Conservation (phyloP, 2,888 invertebrate genomes). For the Atethmia centrago region DNA sequence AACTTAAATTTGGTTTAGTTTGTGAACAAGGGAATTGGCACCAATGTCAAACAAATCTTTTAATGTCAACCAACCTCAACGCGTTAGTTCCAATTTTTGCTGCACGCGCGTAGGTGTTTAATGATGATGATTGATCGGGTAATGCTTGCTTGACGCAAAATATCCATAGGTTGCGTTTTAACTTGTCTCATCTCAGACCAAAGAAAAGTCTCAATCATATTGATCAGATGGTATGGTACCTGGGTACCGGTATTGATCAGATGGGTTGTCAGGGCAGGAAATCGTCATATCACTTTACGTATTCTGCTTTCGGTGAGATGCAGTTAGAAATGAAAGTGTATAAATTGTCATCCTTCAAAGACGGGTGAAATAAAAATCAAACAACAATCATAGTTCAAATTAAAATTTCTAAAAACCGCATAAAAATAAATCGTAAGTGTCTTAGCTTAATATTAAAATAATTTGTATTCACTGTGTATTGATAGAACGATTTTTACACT, state of each 20-base stretch:
- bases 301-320: not conserved
- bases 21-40: too few relatives aligned
- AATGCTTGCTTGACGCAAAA: too few relatives aligned
- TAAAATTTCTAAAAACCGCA: slow-evolving; percentile 69
- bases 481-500: slow-evolving; percentile 64
- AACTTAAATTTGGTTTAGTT: too few relatives aligned
- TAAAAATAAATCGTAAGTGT: slow-evolving; percentile 67
- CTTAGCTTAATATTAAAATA: slow-evolving; percentile 73
- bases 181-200: not conserved
- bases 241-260: not conserved
- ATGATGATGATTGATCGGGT: too few relatives aligned
- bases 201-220: not conserved
- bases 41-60: too few relatives aligned
- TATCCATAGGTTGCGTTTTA: not conserved
- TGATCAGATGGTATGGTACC: not conserved
- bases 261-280: not conserved
- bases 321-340: not conserved
- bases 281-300: not conserved
- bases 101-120: too few relatives aligned
- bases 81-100: too few relatives aligned
- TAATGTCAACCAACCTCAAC: too few relatives aligned
- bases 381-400: slow-evolving; percentile 62
- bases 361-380: slow-evolving; percentile 53
- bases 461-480: slow-evolving; percentile 69
- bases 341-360: not conserved